Percentiles rank a stretch among this genome's conserved stretches.
These are phyloP conservation scores for Felis catus DNA, from an alignment of 2,113 vertebrate genomes.

Conservation along the genomic window DNA sequence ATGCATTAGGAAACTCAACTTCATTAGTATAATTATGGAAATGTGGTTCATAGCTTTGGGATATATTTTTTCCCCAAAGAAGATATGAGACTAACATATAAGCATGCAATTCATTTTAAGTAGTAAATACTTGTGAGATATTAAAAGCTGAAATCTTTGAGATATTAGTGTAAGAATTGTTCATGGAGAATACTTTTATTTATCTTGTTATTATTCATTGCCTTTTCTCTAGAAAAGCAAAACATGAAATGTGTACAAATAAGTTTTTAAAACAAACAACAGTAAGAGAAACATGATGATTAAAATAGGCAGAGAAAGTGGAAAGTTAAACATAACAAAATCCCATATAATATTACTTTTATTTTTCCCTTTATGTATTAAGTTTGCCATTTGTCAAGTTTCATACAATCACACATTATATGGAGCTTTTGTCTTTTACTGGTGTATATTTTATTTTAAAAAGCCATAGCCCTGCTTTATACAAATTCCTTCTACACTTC, in stretches of 20 bases:
- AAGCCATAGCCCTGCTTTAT: background rate
- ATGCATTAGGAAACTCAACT: constrained; percentile 42
- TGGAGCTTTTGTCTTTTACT: background rate
- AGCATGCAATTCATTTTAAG: constrained; percentile 38
- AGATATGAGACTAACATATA: background rate
- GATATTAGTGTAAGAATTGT: background rate
- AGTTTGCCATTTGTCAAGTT: background rate
- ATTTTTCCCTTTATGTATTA: background rate
- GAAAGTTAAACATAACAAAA: background rate
- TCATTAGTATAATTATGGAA: constrained; percentile 71
- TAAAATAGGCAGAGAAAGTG: background rate
- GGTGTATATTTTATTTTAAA: background rate
- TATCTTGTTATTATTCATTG: background rate
- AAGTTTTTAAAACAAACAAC: background rate
- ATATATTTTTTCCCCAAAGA: constrained; percentile 10
- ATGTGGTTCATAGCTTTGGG: constrained; percentile 51
- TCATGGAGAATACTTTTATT: background rate
- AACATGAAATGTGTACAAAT: background rate
- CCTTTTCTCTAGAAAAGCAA: background rate
- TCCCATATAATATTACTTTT: background rate
- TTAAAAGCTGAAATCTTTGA: background rate
- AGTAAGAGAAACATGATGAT: background rate
- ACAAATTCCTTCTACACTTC: background rate
- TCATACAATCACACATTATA: background rate
- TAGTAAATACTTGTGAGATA: constrained; percentile 38